Evolutionary conservation across 2,888 invertebrate species (phyloP).

Genomic region (Platerodrilus igneus): DNA sequence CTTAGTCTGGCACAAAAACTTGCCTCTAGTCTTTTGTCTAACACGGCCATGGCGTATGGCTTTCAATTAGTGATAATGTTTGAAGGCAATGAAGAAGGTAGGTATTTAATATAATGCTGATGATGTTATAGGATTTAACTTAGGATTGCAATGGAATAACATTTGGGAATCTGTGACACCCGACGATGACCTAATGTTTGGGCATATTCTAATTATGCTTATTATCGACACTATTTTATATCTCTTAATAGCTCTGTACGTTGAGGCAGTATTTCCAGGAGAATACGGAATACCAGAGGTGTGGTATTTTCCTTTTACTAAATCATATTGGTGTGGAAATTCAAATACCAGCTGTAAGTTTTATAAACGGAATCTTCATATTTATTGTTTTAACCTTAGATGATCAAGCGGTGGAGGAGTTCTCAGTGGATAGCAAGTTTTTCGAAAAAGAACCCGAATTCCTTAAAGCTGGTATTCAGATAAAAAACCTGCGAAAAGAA

Average conservation of each 20-base stretch:
- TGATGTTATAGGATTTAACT: constrained; percentile 9
- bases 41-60: constrained; percentile 77
- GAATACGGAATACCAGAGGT: constrained; percentile 27
- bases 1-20: constrained; percentile 59
- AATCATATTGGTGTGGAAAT: constrained; percentile 13
- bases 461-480: constrained; percentile 51
- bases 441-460: constrained; percentile 53
- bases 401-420: neutral
- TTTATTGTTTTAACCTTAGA: constrained; percentile 2
- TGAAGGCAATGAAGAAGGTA: constrained; percentile 67
- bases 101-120: constrained; percentile 7
- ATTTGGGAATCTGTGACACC: constrained; percentile 59
- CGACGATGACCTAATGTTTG: constrained; percentile 65
- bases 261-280: constrained; percentile 83
- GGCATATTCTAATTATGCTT: constrained; percentile 67
- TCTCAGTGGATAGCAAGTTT: constrained; percentile 39
- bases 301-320: constrained; percentile 15
- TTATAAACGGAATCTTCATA: neutral
- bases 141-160: constrained; percentile 60
- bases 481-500: constrained; percentile 57
- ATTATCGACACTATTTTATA: constrained; percentile 65
- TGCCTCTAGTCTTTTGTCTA: constrained; percentile 62
- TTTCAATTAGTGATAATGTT: constrained; percentile 67
- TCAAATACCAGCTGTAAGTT: neutral
- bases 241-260: constrained; percentile 71